Base-by-base conservation (phyloP, 2,797 vertebrate genomes). In the Acanthurus lineatus region DNA sequence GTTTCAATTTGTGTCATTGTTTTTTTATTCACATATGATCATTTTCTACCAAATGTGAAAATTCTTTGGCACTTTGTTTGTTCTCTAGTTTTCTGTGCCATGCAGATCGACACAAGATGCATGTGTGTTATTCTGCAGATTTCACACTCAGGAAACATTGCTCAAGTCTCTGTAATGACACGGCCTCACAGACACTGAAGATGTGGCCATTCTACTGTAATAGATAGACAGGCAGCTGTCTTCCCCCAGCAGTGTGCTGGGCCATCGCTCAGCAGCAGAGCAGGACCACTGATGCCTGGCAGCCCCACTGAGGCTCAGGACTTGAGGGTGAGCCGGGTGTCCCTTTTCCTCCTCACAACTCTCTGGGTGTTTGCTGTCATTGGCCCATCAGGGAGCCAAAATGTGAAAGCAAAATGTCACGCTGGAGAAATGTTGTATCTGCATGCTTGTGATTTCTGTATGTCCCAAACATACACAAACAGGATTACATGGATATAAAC, bases 401-500 rank as follows among this genome's bases (percentile, higher is more conserved):
- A 77, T 68, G 75, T 68, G 70, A 71, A 69, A 60, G 64, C 68
- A 80, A 69, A 86, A 63, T 73, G 77, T 89, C 81, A 88, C 70
- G 73, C 69, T 66, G 73, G 62, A 20, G 76, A 76, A 77, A 77
- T 79, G 82, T 57, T 67, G 40, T 63, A 61, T 85, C 84, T 82
- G 62, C 57, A 63, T 65, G 57, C 72, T 72, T 76, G 75, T 73
- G 82, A 69, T 79, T 78, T 76, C 72, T 85, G 67, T 80, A 81
- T 44, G 45, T 88, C 32, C 49, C 56, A 77, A 88, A 78, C 67
- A 47, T 44, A 22, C 79, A 66, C 71, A 58, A 81, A 77, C 77
- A 88, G 79, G 78, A 77, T 69, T 57, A 76, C 73, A 72, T 81
- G 73, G 82, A 64, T 85, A 92, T 86, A 79, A 87, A 84, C 83